Evolutionary conservation across 2,113 vertebrate species (phyloP).

Genomic region (Zosterops pallidus): DNA sequence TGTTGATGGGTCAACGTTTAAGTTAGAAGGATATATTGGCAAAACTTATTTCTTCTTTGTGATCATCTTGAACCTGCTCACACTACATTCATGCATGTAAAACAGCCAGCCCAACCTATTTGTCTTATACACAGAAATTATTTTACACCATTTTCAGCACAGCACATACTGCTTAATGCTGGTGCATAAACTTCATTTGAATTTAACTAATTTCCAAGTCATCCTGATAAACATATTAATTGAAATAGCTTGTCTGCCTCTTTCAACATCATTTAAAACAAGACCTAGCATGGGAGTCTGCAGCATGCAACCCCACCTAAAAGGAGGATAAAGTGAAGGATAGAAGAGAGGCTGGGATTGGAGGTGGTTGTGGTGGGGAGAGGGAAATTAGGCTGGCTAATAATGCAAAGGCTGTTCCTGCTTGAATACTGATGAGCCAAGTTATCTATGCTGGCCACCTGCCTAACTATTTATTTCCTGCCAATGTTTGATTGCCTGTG

Average conservation of each 20-base stretch:
- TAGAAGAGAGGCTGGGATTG: background rate
- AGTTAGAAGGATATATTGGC: background rate
- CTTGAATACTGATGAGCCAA: background rate
- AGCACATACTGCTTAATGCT: background rate
- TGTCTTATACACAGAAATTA: background rate
- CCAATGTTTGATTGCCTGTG: background rate
- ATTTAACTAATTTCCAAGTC: background rate
- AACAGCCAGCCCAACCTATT: background rate
- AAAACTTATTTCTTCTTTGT: background rate
- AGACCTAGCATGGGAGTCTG: background rate
- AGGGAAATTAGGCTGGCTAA: background rate
- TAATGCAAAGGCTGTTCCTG: background rate
- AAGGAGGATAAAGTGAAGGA: background rate
- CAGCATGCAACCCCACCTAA: background rate
- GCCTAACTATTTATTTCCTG: slow-evolving; percentile 21
- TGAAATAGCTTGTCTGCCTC: background rate
- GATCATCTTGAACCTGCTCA: background rate
- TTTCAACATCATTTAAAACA: background rate
- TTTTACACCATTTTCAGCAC: background rate
- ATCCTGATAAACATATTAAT: background rate
- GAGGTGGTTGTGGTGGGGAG: background rate
- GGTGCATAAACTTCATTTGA: background rate
- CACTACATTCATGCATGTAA: background rate
- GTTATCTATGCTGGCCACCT: slow-evolving; percentile 8
- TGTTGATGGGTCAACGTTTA: background rate